These are phyloP conservation scores for Oncorhynchus masou DNA, from an alignment of 2,113 vertebrate species.

Conservation along the genomic window DNA sequence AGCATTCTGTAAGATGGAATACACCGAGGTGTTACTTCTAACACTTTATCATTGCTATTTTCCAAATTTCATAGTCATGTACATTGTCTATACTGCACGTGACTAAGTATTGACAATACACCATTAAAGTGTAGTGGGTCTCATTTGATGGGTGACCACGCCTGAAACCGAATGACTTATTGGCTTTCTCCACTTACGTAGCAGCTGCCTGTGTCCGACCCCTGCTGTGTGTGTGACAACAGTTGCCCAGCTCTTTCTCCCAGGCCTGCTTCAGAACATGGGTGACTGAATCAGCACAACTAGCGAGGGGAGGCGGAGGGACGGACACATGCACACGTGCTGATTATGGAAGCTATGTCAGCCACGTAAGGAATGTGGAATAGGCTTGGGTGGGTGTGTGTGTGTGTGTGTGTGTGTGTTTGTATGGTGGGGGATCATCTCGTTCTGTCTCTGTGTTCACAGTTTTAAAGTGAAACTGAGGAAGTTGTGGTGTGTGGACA, in stretches of 20 bases:
- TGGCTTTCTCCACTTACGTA: no score
- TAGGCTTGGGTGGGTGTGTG: slow-evolving; percentile 1
- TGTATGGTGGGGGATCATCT: neutral
- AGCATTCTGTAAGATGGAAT: neutral
- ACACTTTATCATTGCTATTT: no score
- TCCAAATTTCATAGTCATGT: no score
- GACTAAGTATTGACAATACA: no score
- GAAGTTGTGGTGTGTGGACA: neutral
- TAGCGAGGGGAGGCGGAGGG: no score
- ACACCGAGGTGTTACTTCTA: no score
- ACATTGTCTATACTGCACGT: no score
- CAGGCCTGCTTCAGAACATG: neutral
- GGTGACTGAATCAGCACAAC: neutral
- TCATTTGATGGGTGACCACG: neutral
- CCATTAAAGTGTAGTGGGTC: no score
- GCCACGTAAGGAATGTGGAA: slow-evolving; percentile 56
- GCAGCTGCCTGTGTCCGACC: neutral
- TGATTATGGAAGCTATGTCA: slow-evolving; percentile 48
- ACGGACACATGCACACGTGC: slow-evolving; percentile 4
- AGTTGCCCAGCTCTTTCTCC: no score
- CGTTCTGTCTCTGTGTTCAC: neutral
- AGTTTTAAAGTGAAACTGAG: neutral
- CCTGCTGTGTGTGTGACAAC: slow-evolving; percentile 6
- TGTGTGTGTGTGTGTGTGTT: neutral
- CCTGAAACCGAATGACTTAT: neutral